A percentile compares a stretch with the other conserved stretches of the same genome.
Conservation (phyloP, 2,113 vertebrate species). For the Meles meles region DNA sequence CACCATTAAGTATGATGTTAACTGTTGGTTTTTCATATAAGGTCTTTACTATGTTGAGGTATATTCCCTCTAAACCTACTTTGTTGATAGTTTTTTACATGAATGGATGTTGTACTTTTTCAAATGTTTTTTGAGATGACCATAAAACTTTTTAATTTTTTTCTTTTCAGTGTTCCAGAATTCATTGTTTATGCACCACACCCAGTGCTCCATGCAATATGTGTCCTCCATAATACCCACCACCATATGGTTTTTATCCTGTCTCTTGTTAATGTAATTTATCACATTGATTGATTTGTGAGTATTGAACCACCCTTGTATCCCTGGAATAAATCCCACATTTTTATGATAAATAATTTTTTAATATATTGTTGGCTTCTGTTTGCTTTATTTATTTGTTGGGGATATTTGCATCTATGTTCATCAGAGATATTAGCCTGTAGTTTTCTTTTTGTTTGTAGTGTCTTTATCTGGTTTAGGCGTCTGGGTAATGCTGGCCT, state of each 20-base stretch:
- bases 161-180: too few species aligned
- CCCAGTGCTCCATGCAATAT: too few species aligned
- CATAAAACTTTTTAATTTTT: not conserved
- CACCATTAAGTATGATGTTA: not conserved
- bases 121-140: not conserved
- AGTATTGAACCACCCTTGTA: not conserved
- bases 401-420: not conserved
- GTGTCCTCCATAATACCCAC: too few species aligned
- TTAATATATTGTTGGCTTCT: not conserved
- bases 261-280: not conserved
- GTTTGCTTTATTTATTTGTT: not conserved
- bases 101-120: not conserved
- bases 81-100: not conserved
- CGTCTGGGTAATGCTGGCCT: not conserved
- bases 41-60: not conserved
- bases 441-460: not conserved
- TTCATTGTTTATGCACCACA: too few species aligned
- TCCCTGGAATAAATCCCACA: not conserved
- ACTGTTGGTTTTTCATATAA: not conserved
- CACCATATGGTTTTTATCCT: not conserved
- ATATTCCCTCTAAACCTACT: not conserved
- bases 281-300: not conserved
- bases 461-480: not conserved
- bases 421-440: not conserved
- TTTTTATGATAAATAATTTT: not conserved